These are phyloP conservation scores for Aphelinus certus DNA, from an alignment of 1,140 invertebrate species.

Conservation along the genomic window DNA sequence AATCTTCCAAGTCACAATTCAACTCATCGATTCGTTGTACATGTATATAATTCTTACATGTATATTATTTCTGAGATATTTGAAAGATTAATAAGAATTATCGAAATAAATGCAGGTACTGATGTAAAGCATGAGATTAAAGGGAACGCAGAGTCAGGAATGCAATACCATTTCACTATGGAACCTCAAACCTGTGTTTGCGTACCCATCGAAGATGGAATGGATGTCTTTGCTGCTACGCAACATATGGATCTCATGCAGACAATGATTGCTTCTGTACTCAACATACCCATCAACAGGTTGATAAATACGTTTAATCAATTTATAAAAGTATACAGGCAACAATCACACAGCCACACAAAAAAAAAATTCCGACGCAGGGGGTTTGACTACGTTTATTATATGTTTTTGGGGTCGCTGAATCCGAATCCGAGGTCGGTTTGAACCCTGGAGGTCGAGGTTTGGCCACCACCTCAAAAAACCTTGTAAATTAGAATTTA, in stretches of 20 bases:
- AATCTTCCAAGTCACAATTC: too few species aligned
- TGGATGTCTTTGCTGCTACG: conserved; percentile 72
- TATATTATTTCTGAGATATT: background rate
- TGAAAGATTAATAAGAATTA: background rate
- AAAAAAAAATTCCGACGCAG: too few species aligned
- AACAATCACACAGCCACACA: too few species aligned
- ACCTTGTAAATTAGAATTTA: too few species aligned
- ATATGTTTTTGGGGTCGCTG: too few species aligned
- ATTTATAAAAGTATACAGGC: background rate
- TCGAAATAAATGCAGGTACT: conserved; percentile 25
- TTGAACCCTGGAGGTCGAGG: too few species aligned
- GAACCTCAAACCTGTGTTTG: conserved; percentile 74
- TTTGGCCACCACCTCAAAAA: too few species aligned
- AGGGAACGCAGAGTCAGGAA: conserved; percentile 63
- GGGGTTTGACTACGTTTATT: too few species aligned
- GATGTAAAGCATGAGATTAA: conserved; percentile 61
- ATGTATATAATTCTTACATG: background rate
- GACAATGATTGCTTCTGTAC: conserved; percentile 68
- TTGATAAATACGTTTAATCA: conserved; percentile 14
- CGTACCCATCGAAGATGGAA: conserved; percentile 73
- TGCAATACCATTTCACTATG: conserved; percentile 75
- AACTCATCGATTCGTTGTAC: background rate
- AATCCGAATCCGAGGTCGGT: too few species aligned
- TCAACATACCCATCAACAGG: conserved; percentile 66
- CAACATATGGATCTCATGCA: conserved; percentile 76